Evolutionary conservation across 2,797 vertebrate species (phyloP).

Genomic region (Enteromius thamalakanensis): DNA sequence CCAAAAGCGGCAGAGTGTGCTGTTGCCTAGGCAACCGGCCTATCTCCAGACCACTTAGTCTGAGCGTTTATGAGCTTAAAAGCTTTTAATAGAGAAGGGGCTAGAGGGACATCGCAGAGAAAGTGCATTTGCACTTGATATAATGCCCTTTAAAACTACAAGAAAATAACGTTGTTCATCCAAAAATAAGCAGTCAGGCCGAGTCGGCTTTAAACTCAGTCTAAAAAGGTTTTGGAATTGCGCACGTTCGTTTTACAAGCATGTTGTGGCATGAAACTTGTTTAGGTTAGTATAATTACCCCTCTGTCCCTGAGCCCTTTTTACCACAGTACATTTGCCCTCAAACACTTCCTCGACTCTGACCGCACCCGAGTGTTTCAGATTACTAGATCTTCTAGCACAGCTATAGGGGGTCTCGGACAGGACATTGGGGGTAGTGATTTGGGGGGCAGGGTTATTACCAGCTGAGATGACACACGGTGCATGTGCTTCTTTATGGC

Average conservation of each 20-base stretch:
- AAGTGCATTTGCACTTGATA: conserved; percentile 67
- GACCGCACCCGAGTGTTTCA: conserved; percentile 9
- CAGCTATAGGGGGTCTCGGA: conserved; percentile 6
- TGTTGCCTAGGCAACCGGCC: conserved; percentile 77
- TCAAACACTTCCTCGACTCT: background rate
- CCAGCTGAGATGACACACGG: conserved; percentile 35
- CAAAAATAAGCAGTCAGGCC: background rate
- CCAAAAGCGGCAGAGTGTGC: conserved; percentile 57
- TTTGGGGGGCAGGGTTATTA: conserved; percentile 28
- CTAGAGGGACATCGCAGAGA: background rate
- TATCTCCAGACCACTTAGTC: conserved; percentile 67
- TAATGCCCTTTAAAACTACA: conserved; percentile 10
- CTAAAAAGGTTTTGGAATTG: conserved; percentile 9
- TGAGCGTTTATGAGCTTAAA: conserved; percentile 78
- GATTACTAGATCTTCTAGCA: conserved; percentile 25
- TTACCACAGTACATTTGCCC: conserved; percentile 4
- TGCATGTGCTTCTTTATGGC: conserved; percentile 18
- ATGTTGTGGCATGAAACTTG: background rate
- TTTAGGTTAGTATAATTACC: conserved; percentile 19
- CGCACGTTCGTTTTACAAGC: background rate
- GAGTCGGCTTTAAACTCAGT: background rate
- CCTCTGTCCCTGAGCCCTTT: background rate
- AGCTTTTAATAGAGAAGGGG: conserved; percentile 81
- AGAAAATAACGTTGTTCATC: background rate
- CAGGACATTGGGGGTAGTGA: conserved; percentile 9